These are phyloP conservation scores for Siniperca knerii DNA, from an alignment of 2,113 vertebrate genomes.

Conservation along the genomic window DNA sequence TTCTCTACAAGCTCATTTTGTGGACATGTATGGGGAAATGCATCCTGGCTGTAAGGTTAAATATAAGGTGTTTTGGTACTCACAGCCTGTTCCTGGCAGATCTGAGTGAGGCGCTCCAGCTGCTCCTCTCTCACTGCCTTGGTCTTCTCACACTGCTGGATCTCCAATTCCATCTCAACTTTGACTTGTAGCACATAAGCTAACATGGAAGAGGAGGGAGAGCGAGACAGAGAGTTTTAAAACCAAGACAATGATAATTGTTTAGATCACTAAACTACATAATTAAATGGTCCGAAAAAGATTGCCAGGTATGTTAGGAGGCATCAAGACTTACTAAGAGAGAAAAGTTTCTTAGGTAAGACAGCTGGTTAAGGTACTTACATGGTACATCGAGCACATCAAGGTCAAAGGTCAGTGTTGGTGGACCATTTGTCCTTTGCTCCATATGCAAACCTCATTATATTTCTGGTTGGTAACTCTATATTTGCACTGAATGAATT, in stretches of 20 bases:
- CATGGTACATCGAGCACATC: not conserved
- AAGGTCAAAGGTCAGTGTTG: slow-evolving; percentile 33
- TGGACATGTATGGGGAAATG: not conserved
- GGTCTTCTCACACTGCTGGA: slow-evolving; percentile 97
- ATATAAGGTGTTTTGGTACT: slow-evolving; percentile 58
- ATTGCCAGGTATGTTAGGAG: not conserved
- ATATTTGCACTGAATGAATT: slow-evolving; percentile 13
- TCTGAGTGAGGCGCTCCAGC: slow-evolving; percentile 97
- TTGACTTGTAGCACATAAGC: slow-evolving; percentile 96
- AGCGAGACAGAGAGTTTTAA: not conserved
- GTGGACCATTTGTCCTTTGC: not conserved
- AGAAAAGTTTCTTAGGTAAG: not conserved
- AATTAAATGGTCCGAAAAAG: not conserved
- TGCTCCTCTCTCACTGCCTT: slow-evolving; percentile 97
- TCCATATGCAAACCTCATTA: slow-evolving; percentile 19
- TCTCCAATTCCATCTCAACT: slow-evolving; percentile 97
- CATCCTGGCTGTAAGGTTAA: not conserved
- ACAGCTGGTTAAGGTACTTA: not conserved
- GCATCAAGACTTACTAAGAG: not conserved
- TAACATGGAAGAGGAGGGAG: slow-evolving; percentile 57
- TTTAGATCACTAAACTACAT: not conserved
- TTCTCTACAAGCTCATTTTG: not conserved
- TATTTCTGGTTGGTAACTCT: slow-evolving; percentile 21
- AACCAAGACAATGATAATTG: not conserved
- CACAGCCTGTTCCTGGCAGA: slow-evolving; percentile 99